Conservation (phyloP, 2,113 vertebrate species). For the Panthera tigris region DNA sequence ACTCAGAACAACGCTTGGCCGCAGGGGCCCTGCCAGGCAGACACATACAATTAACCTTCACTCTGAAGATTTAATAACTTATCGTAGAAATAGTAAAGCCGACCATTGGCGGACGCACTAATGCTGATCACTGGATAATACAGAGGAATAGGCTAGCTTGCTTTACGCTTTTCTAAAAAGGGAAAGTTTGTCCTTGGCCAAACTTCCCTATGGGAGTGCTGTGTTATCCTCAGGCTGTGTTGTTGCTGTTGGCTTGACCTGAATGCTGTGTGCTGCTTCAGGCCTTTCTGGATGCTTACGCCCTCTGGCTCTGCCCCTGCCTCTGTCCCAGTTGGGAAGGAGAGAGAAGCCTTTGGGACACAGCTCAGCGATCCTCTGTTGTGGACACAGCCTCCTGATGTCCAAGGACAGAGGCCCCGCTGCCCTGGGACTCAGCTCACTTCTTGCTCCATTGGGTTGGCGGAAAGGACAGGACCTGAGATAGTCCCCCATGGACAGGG, state of each 20-base stretch:
- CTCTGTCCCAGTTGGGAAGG: too few relatives aligned
- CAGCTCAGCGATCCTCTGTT: background rate
- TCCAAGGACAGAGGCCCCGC: background rate
- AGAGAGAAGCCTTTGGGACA: background rate
- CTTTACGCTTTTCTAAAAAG: background rate
- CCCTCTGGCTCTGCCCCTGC: background rate
- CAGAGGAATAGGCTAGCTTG: background rate
- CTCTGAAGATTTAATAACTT: background rate
- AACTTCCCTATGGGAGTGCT: background rate
- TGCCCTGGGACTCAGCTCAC: too few relatives aligned
- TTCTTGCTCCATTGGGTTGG: background rate
- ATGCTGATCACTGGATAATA: background rate
- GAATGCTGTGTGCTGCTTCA: background rate
- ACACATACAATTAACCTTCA: background rate
- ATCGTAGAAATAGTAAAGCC: background rate
- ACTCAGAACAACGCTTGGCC: background rate
- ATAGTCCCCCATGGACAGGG: accelerated
- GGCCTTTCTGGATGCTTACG: background rate
- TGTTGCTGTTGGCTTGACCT: background rate
- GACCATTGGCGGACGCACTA: background rate
- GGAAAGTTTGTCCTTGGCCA: background rate
- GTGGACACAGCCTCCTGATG: background rate
- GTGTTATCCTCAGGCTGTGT: background rate
- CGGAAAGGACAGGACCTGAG: background rate
- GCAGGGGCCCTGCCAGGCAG: background rate